Base-by-base conservation (phyloP, 2,113 vertebrate species). In the Halcyon malimbica region DNA sequence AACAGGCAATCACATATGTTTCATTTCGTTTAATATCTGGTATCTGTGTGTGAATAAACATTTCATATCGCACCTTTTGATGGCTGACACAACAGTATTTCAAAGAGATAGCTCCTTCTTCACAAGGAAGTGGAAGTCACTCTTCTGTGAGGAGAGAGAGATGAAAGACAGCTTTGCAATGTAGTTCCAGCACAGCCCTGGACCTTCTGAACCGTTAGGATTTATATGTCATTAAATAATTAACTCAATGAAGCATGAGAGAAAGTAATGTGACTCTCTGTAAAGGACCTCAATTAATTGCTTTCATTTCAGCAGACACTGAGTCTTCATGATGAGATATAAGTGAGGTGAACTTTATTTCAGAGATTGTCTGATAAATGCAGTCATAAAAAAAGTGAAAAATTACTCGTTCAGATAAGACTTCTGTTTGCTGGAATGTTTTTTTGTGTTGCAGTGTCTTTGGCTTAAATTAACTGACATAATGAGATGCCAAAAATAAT, bases 181-280 rank as follows among this genome's bases (percentile, higher is more conserved):
- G 73, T 8, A 60, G 74, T 62, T 78, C 74, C 88, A 89, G 74
- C 71, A 42, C 74, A 85, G 93, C 78, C 90, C 26, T 70, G n/a
- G 93, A 87, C 92, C 96, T 95, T 91, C 50, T 71, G 97, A 94
- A 88, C 89, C 4, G 0, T 6, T 65, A 41, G 79, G 90, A 94
- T 94, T 96, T 94, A 93, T 82, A 41, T 85, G 88, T 92, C 82
- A 83, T 96, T 97, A 96, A 97, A 95, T 97, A 97, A 97, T 97
- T 96, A 97, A 97, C 82, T 94, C 91, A 77, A 26, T 73, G 79
- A 93, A 93, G 87, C 64, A 29, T 76, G 90, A 96, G 76, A 81
- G 93, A 95, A 91, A 86, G 39, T 42, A 81, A 77, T 92, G 89
- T 3, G 29, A 54, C 62, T 91, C 82, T 93, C 81, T 76, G 78